Base-by-base conservation (phyloP, 2,888 invertebrate species). In the Drosophila paranaensis region DNA sequence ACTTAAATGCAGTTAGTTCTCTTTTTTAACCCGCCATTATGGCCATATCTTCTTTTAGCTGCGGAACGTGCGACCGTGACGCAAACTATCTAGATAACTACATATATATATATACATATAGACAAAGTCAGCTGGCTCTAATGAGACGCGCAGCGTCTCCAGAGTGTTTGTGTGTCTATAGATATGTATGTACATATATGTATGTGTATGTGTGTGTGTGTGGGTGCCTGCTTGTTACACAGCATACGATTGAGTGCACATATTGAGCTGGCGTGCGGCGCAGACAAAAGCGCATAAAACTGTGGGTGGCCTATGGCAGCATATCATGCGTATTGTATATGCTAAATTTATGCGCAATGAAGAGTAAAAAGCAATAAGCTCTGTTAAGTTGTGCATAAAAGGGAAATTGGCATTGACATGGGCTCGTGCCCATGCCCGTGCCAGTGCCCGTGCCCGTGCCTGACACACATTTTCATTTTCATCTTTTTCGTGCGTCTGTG, bases 341-440 rank as follows among this genome's bases (percentile, higher is more conserved):
- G 81, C 84, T 81, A 84, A 89, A 77, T 81, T 83, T 87, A 79
- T 89, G 89, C 87, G 84, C 84, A 89, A 74, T 89, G 87, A 81
- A 81, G 87, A 89, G 84, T 89, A 67, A 85, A 85, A 85, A 85
- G 89, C 84, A 85, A 85, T 89, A 89, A 85, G 87, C 84, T 79
- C 84, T 81, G 84, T 74, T 87, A 89, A 89, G 87, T 85, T 85
- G 84, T 79, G 84, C 84, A 85, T 84, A 87, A 85, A 87, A 83
- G 74, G 70, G 79, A 85, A 85, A 89, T 89, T 81, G 84, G 77
- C 81, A 85, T 74, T 85, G 82, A 77, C 75, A 77, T 72, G 72
- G 70, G 72, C 30, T 6, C 30, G 30, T 6, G 30, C 30, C 30
- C 20, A 1, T 20, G 20, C 20, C 20, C 20, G 20, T 20, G 20